Percentiles rank a stretch among this genome's conserved stretches.
These are phyloP conservation scores for Dicerorhinus sumatrensis DNA, from an alignment of 2,113 vertebrate genomes.

Conservation along the genomic window DNA sequence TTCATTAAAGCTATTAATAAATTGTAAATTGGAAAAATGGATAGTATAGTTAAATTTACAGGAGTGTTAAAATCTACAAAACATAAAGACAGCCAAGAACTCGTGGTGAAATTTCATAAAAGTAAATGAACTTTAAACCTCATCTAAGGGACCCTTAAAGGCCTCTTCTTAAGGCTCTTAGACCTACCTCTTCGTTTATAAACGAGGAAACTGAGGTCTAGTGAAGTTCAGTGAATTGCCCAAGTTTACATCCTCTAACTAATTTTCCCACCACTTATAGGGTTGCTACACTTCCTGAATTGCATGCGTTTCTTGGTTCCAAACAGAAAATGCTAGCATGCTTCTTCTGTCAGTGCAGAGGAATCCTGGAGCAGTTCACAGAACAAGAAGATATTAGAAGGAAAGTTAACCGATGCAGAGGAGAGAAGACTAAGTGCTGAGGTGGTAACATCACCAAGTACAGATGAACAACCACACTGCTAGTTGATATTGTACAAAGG, in stretches of 20 bases:
- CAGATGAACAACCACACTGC: not conserved
- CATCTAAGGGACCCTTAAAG: not conserved
- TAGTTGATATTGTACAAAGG: not conserved
- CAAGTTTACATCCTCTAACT: conserved; percentile 11
- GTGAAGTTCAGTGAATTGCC: not conserved
- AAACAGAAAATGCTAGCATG: not conserved
- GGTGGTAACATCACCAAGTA: not conserved
- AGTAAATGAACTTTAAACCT: not conserved
- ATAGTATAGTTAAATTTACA: not conserved
- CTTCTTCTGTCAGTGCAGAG: not conserved
- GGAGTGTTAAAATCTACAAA: conserved; percentile 37
- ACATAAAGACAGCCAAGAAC: conserved; percentile 17
- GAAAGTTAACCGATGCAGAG: not conserved
- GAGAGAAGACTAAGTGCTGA: not conserved
- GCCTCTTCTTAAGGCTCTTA: not conserved
- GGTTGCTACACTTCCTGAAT: conserved; percentile 51
- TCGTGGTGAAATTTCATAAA: not conserved
- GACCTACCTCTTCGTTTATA: not conserved
- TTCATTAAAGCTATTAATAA: conserved; percentile 64
- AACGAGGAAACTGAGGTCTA: conserved; percentile 68
- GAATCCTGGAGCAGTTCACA: not conserved
- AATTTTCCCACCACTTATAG: not conserved
- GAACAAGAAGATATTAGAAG: not conserved
- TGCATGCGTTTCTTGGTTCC: not conserved
- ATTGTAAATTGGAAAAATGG: not conserved